Base-by-base conservation (phyloP, 1,140 invertebrate genomes). In the Hyles vespertilio region DNA sequence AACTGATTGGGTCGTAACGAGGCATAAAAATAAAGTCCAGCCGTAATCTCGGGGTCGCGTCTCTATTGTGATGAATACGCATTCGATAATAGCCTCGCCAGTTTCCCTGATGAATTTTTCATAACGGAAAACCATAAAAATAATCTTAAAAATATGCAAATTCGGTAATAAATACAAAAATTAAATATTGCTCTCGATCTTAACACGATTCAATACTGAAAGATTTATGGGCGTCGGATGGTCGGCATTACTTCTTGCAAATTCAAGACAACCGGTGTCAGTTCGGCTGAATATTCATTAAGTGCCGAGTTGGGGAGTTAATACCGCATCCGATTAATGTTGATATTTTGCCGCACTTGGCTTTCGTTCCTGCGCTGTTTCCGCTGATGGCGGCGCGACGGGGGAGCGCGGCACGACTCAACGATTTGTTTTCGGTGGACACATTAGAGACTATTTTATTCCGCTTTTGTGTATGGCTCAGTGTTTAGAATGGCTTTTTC, bases 251-350 rank as follows among this genome's bases (percentile, higher is more conserved):
- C 72, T 79, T 73, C 67, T 77, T 71, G 69, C 70, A 63, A 74
- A 79, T 74, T 80, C 62, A 70, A 68, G 64, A 77, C 70, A 68
- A 71, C 67, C 66, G 70, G 67, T 77, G 74, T 74, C 76, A 70
- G 65, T 75, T 67, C 54, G 63, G 61, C 51, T 81, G 81, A 81
- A 84, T 84, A 84, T 81, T 84, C 79, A 84, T 79, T 65, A 77
- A 67, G 55, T 60, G 54, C 40, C 59, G 65, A 70, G 59, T 70
- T 68, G 59, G 57, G 22, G 65, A 70, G 69, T 72, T 74, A 74
- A 74, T 74, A 69, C 65, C 61, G 69, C 60, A 72, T 72, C 62
- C 61, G 69, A 70, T 71, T 69, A 70, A 58, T 59, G 62, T 52
- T 63, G 67, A 67, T 61, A 60, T 67, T 69, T 61, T 61, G 56